phyloP scores from a whole-genome alignment of 2,888 invertebrate genomes.

The Trichopria drosophilae region DNA sequence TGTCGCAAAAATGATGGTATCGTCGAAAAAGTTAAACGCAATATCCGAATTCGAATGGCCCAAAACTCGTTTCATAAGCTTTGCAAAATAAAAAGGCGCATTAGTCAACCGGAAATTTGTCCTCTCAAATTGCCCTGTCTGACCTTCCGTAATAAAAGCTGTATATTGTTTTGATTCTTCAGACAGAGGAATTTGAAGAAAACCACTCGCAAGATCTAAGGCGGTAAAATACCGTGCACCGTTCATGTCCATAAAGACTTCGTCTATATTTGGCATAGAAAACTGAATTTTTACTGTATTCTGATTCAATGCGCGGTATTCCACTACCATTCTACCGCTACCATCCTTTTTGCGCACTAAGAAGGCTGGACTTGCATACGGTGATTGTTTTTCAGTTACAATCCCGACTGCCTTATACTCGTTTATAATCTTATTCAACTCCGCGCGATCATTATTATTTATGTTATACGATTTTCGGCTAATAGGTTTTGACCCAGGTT shows the following conservation, averaged over 20 bases:
- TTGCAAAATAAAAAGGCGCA: constrained; percentile 13
- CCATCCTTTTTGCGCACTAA: constrained; percentile 37
- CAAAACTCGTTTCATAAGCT: constrained; percentile 11
- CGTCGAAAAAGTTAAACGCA: no score
- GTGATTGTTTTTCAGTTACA: constrained; percentile 22
- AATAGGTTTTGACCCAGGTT: constrained; percentile 2
- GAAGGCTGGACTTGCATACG: constrained; percentile 34
- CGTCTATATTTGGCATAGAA: constrained; percentile 50
- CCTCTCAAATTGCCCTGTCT: constrained; percentile 19
- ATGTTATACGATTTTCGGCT: constrained; percentile 21
- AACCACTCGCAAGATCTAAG: constrained; percentile 44
- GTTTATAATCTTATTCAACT: constrained; percentile 18
- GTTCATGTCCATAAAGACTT: constrained; percentile 43
- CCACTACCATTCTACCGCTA: constrained; percentile 36
- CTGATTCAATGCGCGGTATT: constrained; percentile 43
- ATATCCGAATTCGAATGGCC: constrained; percentile 9
- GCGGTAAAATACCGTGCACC: constrained; percentile 41
- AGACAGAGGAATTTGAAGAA: constrained; percentile 9
- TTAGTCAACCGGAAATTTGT: constrained; percentile 22
- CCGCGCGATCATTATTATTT: constrained; percentile 11
- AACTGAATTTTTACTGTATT: constrained; percentile 44
- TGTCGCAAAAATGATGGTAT: no score
- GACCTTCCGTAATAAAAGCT: constrained; percentile 15
- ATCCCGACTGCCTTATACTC: constrained; percentile 20
- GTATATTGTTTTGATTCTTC: constrained; percentile 11